These are phyloP conservation scores for Phyto melanocephala DNA, from an alignment of 2,888 invertebrate genomes.

Conservation along the genomic window DNA sequence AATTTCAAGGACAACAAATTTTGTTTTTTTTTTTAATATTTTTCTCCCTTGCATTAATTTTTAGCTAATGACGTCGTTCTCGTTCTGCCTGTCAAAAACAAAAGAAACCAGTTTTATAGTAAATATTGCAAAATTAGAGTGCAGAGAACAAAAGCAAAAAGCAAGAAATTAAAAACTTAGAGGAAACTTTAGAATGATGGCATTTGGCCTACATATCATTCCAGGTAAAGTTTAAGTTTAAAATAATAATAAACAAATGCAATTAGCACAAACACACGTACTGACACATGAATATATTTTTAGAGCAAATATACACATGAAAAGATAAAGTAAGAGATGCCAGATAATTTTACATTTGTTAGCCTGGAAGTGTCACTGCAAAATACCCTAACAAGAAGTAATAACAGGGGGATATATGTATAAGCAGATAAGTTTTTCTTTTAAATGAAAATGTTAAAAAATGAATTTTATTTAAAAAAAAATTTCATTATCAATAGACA, in stretches of 20 bases:
- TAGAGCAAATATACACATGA: too few relatives aligned
- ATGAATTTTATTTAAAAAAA: too few relatives aligned
- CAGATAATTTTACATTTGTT: too few relatives aligned
- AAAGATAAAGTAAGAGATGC: too few relatives aligned
- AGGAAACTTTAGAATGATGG: slow-evolving; percentile 69
- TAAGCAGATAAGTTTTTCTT: too few relatives aligned
- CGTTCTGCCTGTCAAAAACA: background rate
- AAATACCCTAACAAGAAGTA: too few relatives aligned
- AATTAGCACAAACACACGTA: slow-evolving; percentile 20
- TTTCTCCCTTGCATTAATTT: background rate
- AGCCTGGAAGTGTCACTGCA: too few relatives aligned
- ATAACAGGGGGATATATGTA: too few relatives aligned
- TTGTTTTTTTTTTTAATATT: background rate
- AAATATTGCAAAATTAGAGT: background rate
- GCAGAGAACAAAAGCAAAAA: background rate
- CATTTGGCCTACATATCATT: slow-evolving; percentile 77
- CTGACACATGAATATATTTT: too few relatives aligned
- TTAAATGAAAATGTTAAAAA: too few relatives aligned
- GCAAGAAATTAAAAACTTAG: slow-evolving; percentile 22
- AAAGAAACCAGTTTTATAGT: slow-evolving; percentile 11
- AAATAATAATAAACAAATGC: background rate
- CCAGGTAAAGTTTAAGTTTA: slow-evolving; percentile 65
- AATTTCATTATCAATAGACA: too few relatives aligned
- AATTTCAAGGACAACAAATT: slow-evolving; percentile 67
- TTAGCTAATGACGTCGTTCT: background rate